Percentiles rank a stretch among this genome's conserved stretches.
phyloP scores from a whole-genome alignment of 2,888 invertebrate species.

The Pterostichus madidus region DNA sequence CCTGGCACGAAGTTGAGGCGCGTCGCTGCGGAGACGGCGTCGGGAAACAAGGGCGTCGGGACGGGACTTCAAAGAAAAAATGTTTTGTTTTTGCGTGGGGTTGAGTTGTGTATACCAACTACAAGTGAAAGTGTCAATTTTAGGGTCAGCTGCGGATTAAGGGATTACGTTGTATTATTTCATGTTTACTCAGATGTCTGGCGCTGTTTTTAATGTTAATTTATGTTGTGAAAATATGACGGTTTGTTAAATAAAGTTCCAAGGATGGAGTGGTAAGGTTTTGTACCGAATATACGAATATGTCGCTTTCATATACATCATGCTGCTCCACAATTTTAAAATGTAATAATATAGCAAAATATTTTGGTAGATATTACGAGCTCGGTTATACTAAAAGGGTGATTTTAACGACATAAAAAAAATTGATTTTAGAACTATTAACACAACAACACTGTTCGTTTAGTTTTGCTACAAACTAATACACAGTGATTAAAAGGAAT shows the following conservation, averaged over 20 bases:
- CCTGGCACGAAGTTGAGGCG: conserved; percentile 62
- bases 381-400: no score
- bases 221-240: conserved; percentile 1
- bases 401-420: no score
- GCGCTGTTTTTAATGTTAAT: conserved; percentile 25
- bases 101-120: not conserved
- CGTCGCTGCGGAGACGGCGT: conserved; percentile 42
- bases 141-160: conserved; percentile 15
- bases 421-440: no score
- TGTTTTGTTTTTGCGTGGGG: conserved; percentile 2
- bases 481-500: no score
- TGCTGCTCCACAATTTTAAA: no score
- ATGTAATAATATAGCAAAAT: no score
- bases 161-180: conserved; percentile 26
- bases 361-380: no score
- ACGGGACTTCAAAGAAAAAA: conserved; percentile 12
- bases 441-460: no score
- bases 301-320: no score
- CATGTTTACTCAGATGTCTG: conserved; percentile 5
- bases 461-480: no score
- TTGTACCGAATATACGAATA: not conserved
- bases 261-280: not conserved
- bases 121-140: conserved; percentile 42
- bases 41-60: conserved; percentile 19
- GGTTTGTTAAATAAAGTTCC: not conserved